Percentiles rank a stretch among this genome's conserved stretches.
Conservation (phyloP, 2,113 vertebrate genomes). For the Dermatemys mawii region DNA sequence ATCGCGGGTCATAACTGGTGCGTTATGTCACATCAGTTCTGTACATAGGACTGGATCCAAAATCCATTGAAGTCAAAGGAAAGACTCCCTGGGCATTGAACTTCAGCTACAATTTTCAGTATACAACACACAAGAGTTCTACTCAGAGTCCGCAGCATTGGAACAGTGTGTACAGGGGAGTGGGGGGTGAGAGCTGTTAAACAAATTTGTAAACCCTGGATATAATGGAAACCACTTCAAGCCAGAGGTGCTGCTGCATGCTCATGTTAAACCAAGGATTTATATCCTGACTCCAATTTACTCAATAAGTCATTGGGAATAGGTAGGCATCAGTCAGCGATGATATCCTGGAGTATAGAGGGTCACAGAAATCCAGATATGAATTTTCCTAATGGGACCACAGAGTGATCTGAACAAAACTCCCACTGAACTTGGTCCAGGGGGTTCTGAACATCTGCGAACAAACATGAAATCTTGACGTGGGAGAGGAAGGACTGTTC, state of each 20-base stretch:
- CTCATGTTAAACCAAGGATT: neutral
- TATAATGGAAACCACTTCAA: no score
- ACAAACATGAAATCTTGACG: neutral
- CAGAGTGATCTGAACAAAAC: neutral
- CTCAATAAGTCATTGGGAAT: neutral
- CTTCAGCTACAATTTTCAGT: neutral
- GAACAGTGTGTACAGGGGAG: no score
- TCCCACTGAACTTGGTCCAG: neutral
- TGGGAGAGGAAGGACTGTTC: neutral
- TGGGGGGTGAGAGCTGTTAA: no score
- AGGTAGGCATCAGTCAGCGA: neutral
- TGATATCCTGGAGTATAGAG: neutral
- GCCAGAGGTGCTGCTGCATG: no score
- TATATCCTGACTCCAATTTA: neutral
- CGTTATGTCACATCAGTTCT: rapidly evolving
- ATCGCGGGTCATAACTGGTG: neutral
- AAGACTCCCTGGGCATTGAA: no score
- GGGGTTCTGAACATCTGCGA: neutral
- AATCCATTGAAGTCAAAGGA: neutral
- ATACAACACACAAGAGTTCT: neutral
- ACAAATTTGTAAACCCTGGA: no score
- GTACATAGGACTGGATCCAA: neutral
- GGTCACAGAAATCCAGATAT: neutral
- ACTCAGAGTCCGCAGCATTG: neutral
- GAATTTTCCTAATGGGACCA: neutral